These are phyloP conservation scores for Periparus ater DNA, from an alignment of 2,797 vertebrate genomes.

Conservation along the genomic window DNA sequence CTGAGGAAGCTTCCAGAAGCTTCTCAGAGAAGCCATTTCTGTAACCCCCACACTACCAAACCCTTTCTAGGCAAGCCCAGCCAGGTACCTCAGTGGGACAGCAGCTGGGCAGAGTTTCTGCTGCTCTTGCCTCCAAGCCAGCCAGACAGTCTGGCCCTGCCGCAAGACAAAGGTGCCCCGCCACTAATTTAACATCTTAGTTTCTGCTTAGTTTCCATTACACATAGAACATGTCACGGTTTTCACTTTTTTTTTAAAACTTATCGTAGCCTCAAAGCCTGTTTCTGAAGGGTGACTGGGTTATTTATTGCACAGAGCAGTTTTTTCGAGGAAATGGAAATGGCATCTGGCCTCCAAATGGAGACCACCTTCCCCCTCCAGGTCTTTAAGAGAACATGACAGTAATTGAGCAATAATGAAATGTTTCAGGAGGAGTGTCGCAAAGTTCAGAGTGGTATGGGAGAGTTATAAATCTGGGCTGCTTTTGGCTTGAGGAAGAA, in stretches of 20 bases:
- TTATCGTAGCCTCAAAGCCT: slow-evolving; percentile 21
- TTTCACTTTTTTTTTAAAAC: background rate
- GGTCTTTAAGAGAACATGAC: slow-evolving; percentile 51
- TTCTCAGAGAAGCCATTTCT: background rate
- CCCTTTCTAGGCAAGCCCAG: background rate
- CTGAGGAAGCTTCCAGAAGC: background rate
- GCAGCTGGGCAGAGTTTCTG: background rate
- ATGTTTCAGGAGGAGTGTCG: slow-evolving; percentile 51
- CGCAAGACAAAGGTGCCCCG: background rate
- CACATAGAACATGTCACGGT: slow-evolving; percentile 10
- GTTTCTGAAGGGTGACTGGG: background rate
- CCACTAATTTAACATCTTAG: background rate
- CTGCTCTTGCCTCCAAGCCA: background rate
- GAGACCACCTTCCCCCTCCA: slow-evolving; percentile 8
- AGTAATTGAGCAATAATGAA: slow-evolving; percentile 63
- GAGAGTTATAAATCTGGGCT: slow-evolving; percentile 45
- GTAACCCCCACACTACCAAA: background rate
- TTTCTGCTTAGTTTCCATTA: slow-evolving; percentile 47
- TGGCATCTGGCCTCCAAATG: slow-evolving; percentile 64
- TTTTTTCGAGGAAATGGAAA: slow-evolving; percentile 7
- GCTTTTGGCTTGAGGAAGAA: slow-evolving; percentile 45
- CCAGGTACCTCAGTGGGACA: background rate
- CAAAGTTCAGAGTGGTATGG: slow-evolving; percentile 21
- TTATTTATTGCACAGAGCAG: background rate
- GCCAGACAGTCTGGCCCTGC: background rate